These are phyloP conservation scores for Sarcophaga carnaria DNA, from an alignment of 2,888 invertebrate genomes.

Conservation along the genomic window DNA sequence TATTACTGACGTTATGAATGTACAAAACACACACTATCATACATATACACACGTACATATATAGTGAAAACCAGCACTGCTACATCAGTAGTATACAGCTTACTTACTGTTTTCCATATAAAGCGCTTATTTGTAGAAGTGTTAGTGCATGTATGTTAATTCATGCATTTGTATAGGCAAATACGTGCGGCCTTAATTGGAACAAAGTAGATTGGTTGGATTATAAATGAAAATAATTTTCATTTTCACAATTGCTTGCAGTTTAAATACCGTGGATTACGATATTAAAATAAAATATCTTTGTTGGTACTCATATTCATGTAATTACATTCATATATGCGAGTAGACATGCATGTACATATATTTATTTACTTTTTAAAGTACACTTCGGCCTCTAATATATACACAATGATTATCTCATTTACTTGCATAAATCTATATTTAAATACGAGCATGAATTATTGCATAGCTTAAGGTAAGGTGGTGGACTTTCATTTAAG, in stretches of 20 bases:
- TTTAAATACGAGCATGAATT: too few relatives aligned
- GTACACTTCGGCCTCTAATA: background rate
- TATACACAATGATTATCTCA: background rate
- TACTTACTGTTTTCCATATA: too few relatives aligned
- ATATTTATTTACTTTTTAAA: background rate
- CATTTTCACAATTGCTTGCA: constrained; percentile 7
- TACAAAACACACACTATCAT: too few relatives aligned
- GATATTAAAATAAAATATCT: background rate
- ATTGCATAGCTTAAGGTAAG: too few relatives aligned
- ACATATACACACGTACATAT: too few relatives aligned
- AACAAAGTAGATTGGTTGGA: constrained; percentile 4
- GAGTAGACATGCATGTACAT: background rate
- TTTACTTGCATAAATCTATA: background rate
- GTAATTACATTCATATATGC: background rate
- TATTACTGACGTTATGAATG: too few relatives aligned
- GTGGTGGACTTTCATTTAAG: too few relatives aligned
- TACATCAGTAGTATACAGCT: too few relatives aligned
- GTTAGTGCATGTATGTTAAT: too few relatives aligned
- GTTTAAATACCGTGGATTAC: constrained; percentile 10
- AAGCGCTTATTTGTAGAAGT: too few relatives aligned
- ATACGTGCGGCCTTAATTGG: constrained; percentile 8
- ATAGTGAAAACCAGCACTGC: too few relatives aligned
- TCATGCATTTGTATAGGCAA: too few relatives aligned
- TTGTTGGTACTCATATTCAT: background rate
- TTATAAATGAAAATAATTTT: background rate